Base-by-base conservation (phyloP, 1,140 invertebrate species). In the Mya arenaria region DNA sequence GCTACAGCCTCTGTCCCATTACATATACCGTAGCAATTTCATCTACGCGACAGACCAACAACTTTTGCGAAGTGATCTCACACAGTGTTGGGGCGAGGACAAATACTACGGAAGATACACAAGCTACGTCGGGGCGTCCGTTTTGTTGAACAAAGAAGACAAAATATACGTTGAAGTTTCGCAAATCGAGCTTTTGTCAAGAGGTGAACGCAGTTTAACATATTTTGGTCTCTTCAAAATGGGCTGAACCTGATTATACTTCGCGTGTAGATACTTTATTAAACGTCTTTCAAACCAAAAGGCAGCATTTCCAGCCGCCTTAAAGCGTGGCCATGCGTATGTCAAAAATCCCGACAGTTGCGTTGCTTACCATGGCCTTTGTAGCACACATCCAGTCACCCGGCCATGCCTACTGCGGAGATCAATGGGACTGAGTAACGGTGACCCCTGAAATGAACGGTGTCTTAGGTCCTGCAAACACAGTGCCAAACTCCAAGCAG, bases 161-260 rank as follows among this genome's bases (percentile, higher is more conserved):
- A 30, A 71, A 37, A 30, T 81, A 0, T 81, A 81, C 32, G 44
- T 71, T 5, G 72, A 62, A 19, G 66, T 60, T 15, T 81, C 78
- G 0, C 32, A 41, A 32, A 55, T 65, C 13, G 28, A 55, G 28
- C 39, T 60, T n/a, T 28, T 81, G 13, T 69, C 28, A 19, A 62
- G 17, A 28, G 28, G 32, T 36, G 55, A 55, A n/a, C 36, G 39
- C 4, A 34, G 48, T 8, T 17, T 37, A 44, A 71, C 78, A 17
- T 81, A 81, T 39, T 71, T 81, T 60, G 65, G 78, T 8, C 15
- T 72, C 0, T 81, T 71, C 58, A 79, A 79, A 69, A 30, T 79
- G 15, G 28, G 41, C 13, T 79, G 52, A 79, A 8, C 4, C 1
- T 52, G 25, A 52, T 3, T n/a, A n/a, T n/a, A n/a, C n/a, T n/a